These are phyloP conservation scores for Cataglyphis livida DNA, from an alignment of 2,888 invertebrate species.

Conservation along the genomic window DNA sequence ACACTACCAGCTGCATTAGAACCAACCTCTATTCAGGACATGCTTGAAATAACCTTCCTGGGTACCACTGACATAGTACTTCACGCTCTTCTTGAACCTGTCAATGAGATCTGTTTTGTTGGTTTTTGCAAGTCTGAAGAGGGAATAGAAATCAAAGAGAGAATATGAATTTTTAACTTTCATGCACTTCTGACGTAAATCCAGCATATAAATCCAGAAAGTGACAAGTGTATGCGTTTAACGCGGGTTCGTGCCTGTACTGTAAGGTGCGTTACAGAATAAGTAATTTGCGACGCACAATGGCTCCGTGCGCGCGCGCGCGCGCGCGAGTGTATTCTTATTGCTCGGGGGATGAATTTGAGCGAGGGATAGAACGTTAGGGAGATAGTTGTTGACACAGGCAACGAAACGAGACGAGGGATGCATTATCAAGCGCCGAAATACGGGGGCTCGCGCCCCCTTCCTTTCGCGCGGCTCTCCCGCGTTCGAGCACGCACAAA, in stretches of 20 bases:
- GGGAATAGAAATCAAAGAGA: no score
- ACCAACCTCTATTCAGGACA: no score
- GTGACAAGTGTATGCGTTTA: conserved; percentile 13
- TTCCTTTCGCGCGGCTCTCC: conserved; percentile 2
- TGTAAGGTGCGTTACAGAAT: background rate
- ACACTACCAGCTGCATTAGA: no score
- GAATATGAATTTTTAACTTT: background rate
- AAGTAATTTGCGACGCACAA: conserved; percentile 70
- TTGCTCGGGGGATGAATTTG: conserved; percentile 61
- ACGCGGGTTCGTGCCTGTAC: background rate
- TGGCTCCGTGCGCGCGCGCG: conserved; percentile 55
- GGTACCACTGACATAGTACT: no score
- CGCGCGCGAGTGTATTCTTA: conserved; percentile 62
- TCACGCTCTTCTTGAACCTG: no score
- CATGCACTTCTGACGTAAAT: background rate
- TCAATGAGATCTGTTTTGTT: no score
- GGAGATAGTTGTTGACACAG: conserved; percentile 60
- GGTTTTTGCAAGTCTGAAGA: no score
- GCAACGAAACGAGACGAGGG: conserved; percentile 63
- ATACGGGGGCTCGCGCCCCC: conserved; percentile 11
- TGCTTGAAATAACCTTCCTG: no score
- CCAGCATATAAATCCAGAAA: background rate
- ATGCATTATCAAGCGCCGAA: conserved; percentile 65
- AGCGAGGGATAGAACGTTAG: conserved; percentile 32
- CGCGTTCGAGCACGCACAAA: conserved; percentile 43